Conservation (phyloP, 2,797 vertebrate genomes). For the Oryzias dopingdopingensis region DNA sequence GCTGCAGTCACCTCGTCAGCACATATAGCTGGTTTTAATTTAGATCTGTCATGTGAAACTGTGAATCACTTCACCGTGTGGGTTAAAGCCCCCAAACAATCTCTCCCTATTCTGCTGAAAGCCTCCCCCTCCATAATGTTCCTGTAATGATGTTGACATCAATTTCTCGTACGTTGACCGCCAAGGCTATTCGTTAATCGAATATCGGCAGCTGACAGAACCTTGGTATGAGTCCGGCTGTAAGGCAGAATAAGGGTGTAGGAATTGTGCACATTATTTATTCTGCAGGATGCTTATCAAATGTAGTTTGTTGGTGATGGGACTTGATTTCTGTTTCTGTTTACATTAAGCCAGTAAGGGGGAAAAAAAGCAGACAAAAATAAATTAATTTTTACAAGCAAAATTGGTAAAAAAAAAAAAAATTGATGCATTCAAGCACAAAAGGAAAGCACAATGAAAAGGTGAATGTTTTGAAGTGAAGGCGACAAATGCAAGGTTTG, state of each 20-base stretch:
- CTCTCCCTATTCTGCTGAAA: constrained; percentile 12
- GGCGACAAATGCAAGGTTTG: no score
- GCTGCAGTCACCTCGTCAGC: constrained; percentile 11
- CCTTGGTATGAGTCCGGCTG: background rate
- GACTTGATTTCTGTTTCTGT: no score
- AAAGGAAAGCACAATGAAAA: no score
- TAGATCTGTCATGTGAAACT: constrained; percentile 5
- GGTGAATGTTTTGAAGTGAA: no score
- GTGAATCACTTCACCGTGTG: background rate
- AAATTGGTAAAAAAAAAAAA: no score
- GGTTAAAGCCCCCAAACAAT: constrained; percentile 3
- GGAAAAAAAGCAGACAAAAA: no score
- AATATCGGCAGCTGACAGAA: background rate
- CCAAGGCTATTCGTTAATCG: constrained; percentile 3
- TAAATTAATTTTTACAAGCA: no score
- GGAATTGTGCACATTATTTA: background rate
- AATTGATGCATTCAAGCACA: no score
- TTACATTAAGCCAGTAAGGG: no score
- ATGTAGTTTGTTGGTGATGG: background rate
- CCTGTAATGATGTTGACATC: constrained; percentile 2
- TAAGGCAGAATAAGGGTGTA: background rate
- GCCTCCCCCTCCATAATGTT: constrained; percentile 12
- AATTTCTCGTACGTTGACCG: constrained; percentile 4
- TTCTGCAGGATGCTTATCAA: constrained; percentile 5
- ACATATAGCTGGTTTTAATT: constrained; percentile 15